phyloP scores from a whole-genome alignment of 2,888 invertebrate genomes.

The Cantharis nigra region DNA sequence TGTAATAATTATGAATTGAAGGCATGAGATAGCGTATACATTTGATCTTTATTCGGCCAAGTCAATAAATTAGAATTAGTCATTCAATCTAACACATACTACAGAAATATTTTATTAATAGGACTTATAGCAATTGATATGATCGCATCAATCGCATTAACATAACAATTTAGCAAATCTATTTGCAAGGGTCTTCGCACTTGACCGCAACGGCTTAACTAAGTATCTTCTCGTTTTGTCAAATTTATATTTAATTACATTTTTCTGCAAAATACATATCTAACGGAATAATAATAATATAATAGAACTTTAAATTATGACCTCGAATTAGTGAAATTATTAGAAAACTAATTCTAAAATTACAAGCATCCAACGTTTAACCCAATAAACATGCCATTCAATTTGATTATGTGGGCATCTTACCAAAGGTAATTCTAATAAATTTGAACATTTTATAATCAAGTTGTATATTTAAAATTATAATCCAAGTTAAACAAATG shows the following conservation, averaged over 20 bases:
- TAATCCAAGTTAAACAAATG: neutral
- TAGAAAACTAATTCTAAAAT: neutral
- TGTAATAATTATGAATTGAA: neutral
- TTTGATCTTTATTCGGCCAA: neutral
- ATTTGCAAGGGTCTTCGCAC: slow-evolving; percentile 1
- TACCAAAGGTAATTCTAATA: neutral
- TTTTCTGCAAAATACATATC: neutral
- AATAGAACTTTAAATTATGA: neutral
- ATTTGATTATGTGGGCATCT: neutral
- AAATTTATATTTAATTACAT: neutral
- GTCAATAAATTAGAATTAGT: neutral
- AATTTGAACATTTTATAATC: neutral
- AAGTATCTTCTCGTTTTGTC: neutral
- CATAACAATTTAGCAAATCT: neutral
- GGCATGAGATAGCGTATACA: neutral
- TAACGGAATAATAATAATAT: neutral
- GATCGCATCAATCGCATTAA: slow-evolving; percentile 1
- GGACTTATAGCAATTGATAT: neutral
- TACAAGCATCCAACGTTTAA: neutral
- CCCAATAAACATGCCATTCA: neutral
- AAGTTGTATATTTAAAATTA: neutral
- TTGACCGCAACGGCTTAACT: neutral
- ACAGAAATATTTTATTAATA: neutral
- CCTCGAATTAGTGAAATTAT: neutral
- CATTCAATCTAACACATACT: neutral